Conservation (phyloP, 2,113 vertebrate genomes). For the Sebastes schlegelii region DNA sequence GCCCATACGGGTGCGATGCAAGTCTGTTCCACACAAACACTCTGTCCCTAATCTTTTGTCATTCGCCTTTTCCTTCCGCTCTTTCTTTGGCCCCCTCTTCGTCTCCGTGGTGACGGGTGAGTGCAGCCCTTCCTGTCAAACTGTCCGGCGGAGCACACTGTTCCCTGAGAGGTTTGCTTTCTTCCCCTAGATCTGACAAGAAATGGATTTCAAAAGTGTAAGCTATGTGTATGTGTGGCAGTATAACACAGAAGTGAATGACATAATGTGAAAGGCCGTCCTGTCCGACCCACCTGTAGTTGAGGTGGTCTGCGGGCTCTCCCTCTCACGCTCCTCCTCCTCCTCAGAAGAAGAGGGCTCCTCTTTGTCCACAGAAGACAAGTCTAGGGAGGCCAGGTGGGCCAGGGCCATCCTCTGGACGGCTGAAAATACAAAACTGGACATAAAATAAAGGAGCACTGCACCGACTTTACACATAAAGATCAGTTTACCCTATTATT, state of each 20-base stretch:
- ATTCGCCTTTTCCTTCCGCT: constrained; percentile 57
- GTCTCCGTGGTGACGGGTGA: constrained; percentile 5
- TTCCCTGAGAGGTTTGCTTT: constrained; percentile 34
- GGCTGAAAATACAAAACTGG: constrained; percentile 75
- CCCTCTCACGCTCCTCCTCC: constrained; percentile 62
- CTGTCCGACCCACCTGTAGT: constrained; percentile 37
- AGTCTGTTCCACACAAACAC: constrained; percentile 6
- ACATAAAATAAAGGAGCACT: neutral
- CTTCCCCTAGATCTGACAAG: constrained; percentile 45
- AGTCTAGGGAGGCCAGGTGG: constrained; percentile 87
- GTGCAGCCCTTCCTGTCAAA: constrained; percentile 27
- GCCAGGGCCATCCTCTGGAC: constrained; percentile 92
- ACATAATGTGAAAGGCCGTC: neutral
- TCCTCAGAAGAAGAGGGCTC: constrained; percentile 76
- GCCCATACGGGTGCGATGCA: constrained; percentile 19
- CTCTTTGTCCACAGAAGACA: constrained; percentile 75
- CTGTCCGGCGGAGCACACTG: constrained; percentile 4
- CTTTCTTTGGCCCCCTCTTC: constrained; percentile 37
- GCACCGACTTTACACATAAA: neutral
- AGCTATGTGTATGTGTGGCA: neutral
- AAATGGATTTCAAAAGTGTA: constrained; percentile 9
- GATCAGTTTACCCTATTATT: neutral
- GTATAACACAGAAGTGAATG: neutral
- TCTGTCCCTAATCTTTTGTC: constrained; percentile 30
- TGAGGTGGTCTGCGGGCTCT: constrained; percentile 48